Conservation (phyloP, 2,888 invertebrate species). For the Ophion costatus region DNA sequence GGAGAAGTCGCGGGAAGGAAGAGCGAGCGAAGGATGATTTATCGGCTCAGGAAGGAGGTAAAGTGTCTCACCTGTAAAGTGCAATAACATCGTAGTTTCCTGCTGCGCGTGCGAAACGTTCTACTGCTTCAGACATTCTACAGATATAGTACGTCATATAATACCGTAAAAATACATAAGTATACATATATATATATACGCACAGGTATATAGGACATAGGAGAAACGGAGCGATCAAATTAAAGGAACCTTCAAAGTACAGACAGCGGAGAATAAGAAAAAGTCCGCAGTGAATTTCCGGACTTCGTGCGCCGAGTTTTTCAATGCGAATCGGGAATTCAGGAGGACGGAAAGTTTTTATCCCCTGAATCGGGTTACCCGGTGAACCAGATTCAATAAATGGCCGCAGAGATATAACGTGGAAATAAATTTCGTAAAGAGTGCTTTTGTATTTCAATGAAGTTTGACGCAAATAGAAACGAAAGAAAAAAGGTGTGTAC, state of each 20-base stretch:
- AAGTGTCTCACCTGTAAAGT: constrained; percentile 64
- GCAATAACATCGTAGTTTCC: constrained; percentile 64
- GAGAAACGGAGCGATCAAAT: constrained; percentile 53
- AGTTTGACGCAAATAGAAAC: background rate
- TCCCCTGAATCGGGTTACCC: constrained; percentile 51
- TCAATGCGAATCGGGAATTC: constrained; percentile 10
- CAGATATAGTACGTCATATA: constrained; percentile 19
- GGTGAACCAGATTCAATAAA: constrained; percentile 59
- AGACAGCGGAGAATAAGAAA: constrained; percentile 39
- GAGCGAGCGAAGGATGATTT: constrained; percentile 61
- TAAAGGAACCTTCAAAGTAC: constrained; percentile 56
- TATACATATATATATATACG: background rate
- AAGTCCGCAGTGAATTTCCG: constrained; percentile 57
- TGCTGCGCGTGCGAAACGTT: constrained; percentile 39
- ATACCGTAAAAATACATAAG: background rate
- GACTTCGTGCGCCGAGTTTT: constrained; percentile 52
- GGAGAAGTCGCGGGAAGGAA: constrained; percentile 42
- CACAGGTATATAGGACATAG: background rate
- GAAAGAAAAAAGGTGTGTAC: background rate
- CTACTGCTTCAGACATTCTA: constrained; percentile 31
- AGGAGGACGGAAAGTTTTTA: constrained; percentile 20
- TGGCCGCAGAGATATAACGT: background rate
- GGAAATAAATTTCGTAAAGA: constrained; percentile 34
- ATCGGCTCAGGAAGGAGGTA: constrained; percentile 58
- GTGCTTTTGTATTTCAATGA: background rate